phyloP scores from a whole-genome alignment of 2,797 vertebrate species.

The Paedocypris micromegethes region DNA sequence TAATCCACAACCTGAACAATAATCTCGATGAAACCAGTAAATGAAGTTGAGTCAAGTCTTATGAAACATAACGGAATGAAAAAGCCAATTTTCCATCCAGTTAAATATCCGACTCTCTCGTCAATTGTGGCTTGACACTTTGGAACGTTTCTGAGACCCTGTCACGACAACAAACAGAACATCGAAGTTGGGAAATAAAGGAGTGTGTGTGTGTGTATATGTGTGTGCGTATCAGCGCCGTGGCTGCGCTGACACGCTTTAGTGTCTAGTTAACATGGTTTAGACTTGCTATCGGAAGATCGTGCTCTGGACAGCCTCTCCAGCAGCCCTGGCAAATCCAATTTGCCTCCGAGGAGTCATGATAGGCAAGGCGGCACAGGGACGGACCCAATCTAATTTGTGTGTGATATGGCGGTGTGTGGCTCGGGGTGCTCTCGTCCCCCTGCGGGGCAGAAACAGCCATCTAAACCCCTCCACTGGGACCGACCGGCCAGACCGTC shows the following conservation, averaged over 20 bases:
- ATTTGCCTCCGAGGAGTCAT: conserved; percentile 90
- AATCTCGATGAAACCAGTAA: too few species aligned
- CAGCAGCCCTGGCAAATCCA: conserved; percentile 74
- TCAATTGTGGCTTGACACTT: not conserved
- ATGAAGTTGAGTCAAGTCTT: too few species aligned
- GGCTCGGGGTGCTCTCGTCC: conserved; percentile 61
- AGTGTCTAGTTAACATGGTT: conserved; percentile 66
- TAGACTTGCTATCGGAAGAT: conserved; percentile 66
- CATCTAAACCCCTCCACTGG: conserved; percentile 4
- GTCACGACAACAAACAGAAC: not conserved
- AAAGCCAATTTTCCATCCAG: too few species aligned
- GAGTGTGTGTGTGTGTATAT: conserved; percentile 52
- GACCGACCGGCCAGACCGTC: not conserved
- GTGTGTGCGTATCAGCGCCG: conserved; percentile 44
- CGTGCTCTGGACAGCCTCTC: conserved; percentile 67
- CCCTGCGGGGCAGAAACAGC: conserved; percentile 26
- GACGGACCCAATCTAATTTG: conserved; percentile 93
- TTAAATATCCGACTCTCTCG: too few species aligned
- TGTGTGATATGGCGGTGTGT: conserved; percentile 90
- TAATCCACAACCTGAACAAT: too few species aligned
- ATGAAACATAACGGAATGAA: too few species aligned
- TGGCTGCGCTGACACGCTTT: conserved; percentile 52
- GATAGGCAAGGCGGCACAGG: conserved; percentile 93
- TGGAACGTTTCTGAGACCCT: not conserved
- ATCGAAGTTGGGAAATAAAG: not conserved